These are phyloP conservation scores for Phymorhynchus buccinoides DNA, from an alignment of 1,140 invertebrate species.

Conservation along the genomic window DNA sequence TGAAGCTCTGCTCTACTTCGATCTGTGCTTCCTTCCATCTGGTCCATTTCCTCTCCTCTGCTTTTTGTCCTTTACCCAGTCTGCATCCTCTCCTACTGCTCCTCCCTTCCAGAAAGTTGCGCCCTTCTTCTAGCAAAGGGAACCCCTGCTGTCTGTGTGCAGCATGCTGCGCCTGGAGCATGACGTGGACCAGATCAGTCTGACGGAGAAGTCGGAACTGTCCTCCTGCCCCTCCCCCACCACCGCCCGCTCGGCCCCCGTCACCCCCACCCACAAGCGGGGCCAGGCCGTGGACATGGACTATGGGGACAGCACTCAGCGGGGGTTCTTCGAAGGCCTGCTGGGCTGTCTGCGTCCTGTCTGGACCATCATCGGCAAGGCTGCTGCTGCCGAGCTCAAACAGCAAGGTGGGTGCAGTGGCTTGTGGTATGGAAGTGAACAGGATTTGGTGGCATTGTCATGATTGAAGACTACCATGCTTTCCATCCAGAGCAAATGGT, in stretches of 20 bases:
- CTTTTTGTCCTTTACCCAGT: neutral
- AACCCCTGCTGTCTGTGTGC: conserved; percentile 39
- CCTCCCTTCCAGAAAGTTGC: neutral
- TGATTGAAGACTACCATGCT: no score
- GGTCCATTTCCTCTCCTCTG: neutral
- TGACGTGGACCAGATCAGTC: conserved; percentile 64
- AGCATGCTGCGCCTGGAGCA: conserved; percentile 71
- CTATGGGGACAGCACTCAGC: conserved; percentile 58
- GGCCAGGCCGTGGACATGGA: conserved; percentile 60
- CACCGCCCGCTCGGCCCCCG: conserved; percentile 63
- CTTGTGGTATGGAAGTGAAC: no score
- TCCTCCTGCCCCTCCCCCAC: conserved; percentile 59
- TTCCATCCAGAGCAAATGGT: neutral
- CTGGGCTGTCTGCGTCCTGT: conserved; percentile 90
- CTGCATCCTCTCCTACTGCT: neutral
- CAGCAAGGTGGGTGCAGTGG: conserved; percentile 68
- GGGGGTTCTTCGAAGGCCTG: conserved; percentile 85
- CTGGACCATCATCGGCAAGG: conserved; percentile 88
- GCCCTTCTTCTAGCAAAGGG: neutral
- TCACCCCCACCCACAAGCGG: conserved; percentile 60
- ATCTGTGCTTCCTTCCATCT: no score
- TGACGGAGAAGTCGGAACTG: conserved; percentile 60
- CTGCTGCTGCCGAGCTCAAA: conserved; percentile 81
- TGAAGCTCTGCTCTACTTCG: no score
- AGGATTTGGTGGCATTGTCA: no score